Evolutionary conservation across 2,797 vertebrate genomes (phyloP).

Genomic region (Oreortyx pictus): DNA sequence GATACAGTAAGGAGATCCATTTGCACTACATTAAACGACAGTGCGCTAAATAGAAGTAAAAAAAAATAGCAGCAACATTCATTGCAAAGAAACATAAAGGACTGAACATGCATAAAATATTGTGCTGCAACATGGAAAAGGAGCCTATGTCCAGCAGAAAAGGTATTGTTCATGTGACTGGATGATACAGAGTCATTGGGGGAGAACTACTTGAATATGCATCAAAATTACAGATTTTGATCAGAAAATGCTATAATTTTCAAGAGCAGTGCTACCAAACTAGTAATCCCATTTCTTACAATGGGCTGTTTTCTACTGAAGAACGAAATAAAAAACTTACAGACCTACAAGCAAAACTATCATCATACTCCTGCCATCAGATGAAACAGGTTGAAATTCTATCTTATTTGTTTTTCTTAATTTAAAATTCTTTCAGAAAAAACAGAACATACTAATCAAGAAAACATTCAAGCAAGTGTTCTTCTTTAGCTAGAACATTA

Average conservation of each 20-base stretch:
- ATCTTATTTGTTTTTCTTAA: neutral
- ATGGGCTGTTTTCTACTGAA: neutral
- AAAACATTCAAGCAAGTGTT: neutral
- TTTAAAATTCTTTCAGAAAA: neutral
- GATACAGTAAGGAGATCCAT: neutral
- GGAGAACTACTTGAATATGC: neutral
- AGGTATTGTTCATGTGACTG: neutral
- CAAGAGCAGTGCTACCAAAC: neutral
- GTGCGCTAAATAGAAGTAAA: neutral
- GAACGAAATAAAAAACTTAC: neutral
- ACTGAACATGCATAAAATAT: neutral
- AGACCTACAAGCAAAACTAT: neutral
- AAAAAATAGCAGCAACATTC: neutral
- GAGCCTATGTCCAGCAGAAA: accelerated
- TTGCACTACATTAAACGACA: neutral
- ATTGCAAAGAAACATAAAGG: neutral
- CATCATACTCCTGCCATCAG: accelerated
- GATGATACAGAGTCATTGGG: neutral
- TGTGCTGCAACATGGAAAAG: neutral
- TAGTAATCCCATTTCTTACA: neutral
- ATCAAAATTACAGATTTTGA: neutral
- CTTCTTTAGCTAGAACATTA: neutral
- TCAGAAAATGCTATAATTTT: neutral
- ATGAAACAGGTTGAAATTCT: neutral
- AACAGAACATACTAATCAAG: neutral